Conservation (phyloP, 2,797 vertebrate species). For the Lemur catta region DNA sequence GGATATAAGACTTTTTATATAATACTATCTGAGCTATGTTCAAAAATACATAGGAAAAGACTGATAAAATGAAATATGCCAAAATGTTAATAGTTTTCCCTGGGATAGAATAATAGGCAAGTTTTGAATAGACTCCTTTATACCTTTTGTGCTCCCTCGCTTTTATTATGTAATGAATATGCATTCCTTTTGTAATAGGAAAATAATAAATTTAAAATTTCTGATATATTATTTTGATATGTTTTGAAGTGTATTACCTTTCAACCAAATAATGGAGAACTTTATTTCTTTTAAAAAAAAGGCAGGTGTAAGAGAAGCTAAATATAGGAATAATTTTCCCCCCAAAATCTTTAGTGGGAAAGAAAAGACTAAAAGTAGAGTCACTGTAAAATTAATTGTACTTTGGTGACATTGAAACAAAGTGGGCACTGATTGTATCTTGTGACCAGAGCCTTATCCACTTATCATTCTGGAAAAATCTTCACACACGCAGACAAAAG, state of each 20-base stretch:
- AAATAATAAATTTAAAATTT: constrained; percentile 63
- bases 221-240: neutral
- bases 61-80: neutral
- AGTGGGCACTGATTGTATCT: neutral
- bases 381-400: neutral
- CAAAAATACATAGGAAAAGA: constrained; percentile 28
- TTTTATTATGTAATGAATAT: neutral
- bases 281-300: neutral
- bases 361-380: neutral
- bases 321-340: neutral
- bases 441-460: neutral
- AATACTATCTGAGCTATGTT: neutral
- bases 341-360: neutral
- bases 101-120: neutral
- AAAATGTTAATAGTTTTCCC: neutral
- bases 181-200: constrained; percentile 13
- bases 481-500: neutral
- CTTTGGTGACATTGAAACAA: neutral
- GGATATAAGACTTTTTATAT: neutral
- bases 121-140: neutral
- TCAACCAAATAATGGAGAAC: neutral
- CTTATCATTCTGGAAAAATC: neutral
- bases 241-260: constrained; percentile 36
- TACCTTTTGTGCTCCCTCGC: neutral
- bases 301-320: neutral